Conservation (phyloP, 2,797 vertebrate species). For the Orientallactaga sibirica region DNA sequence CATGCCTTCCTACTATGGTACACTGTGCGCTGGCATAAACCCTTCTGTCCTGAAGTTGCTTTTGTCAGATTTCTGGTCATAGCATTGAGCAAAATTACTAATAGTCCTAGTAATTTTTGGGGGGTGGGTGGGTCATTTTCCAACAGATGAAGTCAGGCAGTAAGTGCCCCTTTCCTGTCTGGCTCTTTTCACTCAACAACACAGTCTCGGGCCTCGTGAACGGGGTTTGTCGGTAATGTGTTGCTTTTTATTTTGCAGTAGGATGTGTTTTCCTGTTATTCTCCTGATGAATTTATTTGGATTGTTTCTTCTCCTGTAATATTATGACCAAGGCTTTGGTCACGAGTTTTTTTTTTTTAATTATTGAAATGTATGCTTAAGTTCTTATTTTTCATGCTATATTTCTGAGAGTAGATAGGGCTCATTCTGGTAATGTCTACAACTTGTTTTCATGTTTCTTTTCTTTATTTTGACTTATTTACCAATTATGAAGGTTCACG, state of each 20-base stretch:
- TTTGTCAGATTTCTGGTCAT: too few relatives aligned
- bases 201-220: background rate
- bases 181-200: background rate
- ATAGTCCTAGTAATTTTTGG: too few relatives aligned
- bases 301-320: conserved; percentile 20
- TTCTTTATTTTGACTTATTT: conserved; percentile 49
- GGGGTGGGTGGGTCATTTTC: too few relatives aligned
- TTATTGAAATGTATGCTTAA: conserved; percentile 46
- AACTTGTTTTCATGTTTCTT: background rate
- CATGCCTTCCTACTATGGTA: too few relatives aligned
- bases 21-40: too few relatives aligned
- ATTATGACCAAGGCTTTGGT: background rate
- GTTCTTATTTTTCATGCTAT: conserved; percentile 8
- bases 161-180: background rate
- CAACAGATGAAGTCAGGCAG: background rate
- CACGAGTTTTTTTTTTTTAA: background rate
- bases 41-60: too few relatives aligned
- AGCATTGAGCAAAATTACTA: too few relatives aligned
- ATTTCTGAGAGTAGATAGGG: background rate
- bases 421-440: background rate
- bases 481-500: background rate
- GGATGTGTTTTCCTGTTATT: background rate
- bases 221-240: background rate
- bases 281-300: background rate
- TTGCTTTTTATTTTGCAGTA: conserved; percentile 41